Evolutionary conservation across 2,797 vertebrate genomes (phyloP).

Genomic region (Phataginus tetradactyla): DNA sequence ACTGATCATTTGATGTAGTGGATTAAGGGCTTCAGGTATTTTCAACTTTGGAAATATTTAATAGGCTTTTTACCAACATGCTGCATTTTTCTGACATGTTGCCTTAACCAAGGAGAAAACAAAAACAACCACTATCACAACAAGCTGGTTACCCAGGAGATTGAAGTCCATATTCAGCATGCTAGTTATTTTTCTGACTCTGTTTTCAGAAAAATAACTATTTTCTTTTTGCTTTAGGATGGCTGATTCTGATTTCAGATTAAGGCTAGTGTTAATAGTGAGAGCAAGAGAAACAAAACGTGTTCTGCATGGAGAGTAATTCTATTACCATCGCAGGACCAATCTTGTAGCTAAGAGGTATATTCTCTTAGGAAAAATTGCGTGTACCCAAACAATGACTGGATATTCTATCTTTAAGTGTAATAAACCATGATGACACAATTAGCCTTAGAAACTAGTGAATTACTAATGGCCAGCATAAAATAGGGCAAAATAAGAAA

Average conservation of each 20-base stretch:
- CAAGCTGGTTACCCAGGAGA: conserved; percentile 39
- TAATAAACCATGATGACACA: conserved; percentile 71
- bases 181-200: conserved; percentile 28
- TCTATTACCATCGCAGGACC: conserved; percentile 55
- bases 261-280: conserved; percentile 67
- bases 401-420: conserved; percentile 67
- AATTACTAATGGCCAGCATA: background rate
- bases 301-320: conserved; percentile 71
- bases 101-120: conserved; percentile 17
- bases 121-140: background rate
- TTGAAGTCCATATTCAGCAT: background rate
- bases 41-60: conserved; percentile 26
- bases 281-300: conserved; percentile 50
- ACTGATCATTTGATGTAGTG: conserved; percentile 17
- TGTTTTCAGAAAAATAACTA: background rate
- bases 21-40: background rate
- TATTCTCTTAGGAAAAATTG: conserved; percentile 76
- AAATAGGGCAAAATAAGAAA: conserved; percentile 23
- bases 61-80: background rate
- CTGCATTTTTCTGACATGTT: background rate
- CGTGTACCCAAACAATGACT: conserved; percentile 66
- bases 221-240: conserved; percentile 37
- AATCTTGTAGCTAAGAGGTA: conserved; percentile 72
- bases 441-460: conserved; percentile 64
- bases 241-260: conserved; percentile 54